Evolutionary conservation across 1,140 invertebrate species (phyloP).

Genomic region (Hesperophylax magnus): DNA sequence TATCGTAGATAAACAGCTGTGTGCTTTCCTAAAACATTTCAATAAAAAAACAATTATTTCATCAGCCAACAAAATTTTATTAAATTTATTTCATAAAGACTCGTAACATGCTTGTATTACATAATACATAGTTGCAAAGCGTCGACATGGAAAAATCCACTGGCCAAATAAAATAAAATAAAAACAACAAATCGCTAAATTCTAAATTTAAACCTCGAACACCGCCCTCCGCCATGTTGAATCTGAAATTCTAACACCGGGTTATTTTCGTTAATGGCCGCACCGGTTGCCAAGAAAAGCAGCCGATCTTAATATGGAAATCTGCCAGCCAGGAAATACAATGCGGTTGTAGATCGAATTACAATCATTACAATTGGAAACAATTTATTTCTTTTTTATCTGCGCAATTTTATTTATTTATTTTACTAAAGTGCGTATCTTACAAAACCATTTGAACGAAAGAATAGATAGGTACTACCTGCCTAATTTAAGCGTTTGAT

Average conservation of each 20-base stretch:
- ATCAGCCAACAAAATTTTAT: not conserved
- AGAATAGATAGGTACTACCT: no score
- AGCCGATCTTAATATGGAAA: conserved; percentile 54
- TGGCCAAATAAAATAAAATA: conserved; percentile 24
- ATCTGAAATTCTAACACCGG: conserved; percentile 17
- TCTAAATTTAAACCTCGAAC: conserved; percentile 41
- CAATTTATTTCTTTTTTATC: no score
- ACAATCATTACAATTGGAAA: conserved; percentile 16
- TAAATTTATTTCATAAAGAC: not conserved
- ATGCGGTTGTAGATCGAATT: conserved; percentile 41
- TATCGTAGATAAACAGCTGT: no score
- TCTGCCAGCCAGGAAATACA: conserved; percentile 53
- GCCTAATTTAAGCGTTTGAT: no score
- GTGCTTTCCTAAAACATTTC: no score
- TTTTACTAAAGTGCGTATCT: no score
- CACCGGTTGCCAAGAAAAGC: conserved; percentile 50
- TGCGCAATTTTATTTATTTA: no score
- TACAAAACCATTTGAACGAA: no score
- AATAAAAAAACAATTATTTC: not conserved
- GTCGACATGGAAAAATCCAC: not conserved
- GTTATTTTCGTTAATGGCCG: conserved; percentile 53
- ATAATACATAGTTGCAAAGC: not conserved
- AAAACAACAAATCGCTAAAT: conserved; percentile 18
- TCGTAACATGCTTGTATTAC: not conserved
- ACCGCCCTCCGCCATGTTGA: conserved; percentile 4